phyloP scores from a whole-genome alignment of 35 echinoderm and acorn worm genomes.

The Heliocidaris erythrogramma region DNA sequence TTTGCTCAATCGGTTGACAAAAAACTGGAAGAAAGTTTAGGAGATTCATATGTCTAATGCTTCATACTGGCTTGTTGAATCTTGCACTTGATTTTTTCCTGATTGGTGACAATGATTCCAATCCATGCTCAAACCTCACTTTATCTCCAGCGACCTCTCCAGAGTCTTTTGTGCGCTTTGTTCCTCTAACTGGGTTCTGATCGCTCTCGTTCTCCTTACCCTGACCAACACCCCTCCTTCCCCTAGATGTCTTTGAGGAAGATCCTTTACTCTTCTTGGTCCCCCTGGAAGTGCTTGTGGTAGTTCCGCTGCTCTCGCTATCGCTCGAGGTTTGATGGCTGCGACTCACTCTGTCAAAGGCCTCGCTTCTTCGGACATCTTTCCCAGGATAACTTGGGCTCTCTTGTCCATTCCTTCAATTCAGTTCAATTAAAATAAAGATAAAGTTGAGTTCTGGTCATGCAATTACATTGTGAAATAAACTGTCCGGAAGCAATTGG shows the following conservation, averaged over 20 bases:
- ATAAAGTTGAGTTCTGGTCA: no score
- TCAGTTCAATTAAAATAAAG: no score
- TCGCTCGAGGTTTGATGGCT: neutral
- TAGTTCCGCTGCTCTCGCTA: neutral
- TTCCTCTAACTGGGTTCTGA: neutral
- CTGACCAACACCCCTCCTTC: neutral
- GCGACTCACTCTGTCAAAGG: neutral
- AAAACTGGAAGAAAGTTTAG: no score
- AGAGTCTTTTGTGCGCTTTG: neutral
- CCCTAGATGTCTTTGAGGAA: neutral
- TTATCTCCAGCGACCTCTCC: neutral
- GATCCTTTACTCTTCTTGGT: neutral
- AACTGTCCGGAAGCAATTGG: no score
- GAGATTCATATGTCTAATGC: neutral
- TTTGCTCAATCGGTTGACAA: no score
- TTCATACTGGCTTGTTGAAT: neutral
- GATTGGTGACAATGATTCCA: neutral
- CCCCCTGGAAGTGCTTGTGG: neutral
- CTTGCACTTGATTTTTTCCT: neutral
- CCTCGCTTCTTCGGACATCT: neutral
- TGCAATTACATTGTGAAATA: no score
- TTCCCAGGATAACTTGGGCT: neutral
- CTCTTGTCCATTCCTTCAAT: neutral
- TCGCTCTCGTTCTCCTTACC: neutral
- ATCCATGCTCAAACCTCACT: neutral